Evolutionary conservation across 1,140 invertebrate genomes (phyloP), one percentile per base, ranked within the genome.

Genomic region (Micrasema minimum): DNA sequence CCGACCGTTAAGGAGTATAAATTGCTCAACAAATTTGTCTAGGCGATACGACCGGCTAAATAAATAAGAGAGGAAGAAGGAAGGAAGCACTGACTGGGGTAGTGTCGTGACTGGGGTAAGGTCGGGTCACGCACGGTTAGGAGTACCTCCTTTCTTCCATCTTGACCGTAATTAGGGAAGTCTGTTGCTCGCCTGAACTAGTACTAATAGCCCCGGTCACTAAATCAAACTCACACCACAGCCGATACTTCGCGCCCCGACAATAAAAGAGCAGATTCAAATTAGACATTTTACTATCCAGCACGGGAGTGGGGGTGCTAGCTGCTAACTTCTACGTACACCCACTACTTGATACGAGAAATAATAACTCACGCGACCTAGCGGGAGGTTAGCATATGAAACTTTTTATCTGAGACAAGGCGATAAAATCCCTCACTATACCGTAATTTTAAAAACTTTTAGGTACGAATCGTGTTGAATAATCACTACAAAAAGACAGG

Each of bases 21-120:
- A 59, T 38, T 59, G 55, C 55, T 59, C 55, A 41, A 59, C 55
- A 59, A 59, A 59, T 59, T 59, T 59, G 55, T 59, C 55, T 59
- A 59, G 55, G 55, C 55, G 55, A 59, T 59, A 59, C 55, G 55
- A 41, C 37, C 37, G 14, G 55, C 55, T 59, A 59, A 38, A 59
- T 59, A 59, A 59, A 59, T 43, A 59, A 0, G 55, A 59, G 37
- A 59, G 11, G 55, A 59, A 12, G 31, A 35, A 59, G 37, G 18
- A 38, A 41, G 55, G 10, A 38, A 59, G 35, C 55, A 14, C 14
- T 20, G 18, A 51, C 43, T n/a, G 43, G n/a, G 48, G 18, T 20
- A 23, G 48, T 38, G 35, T 41, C 35, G 55, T 59, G 55, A 59
- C 55, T 31, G 38, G 38, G 55, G 55, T 59, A 59, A 59, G 55